phyloP scores from a whole-genome alignment of 1,140 invertebrate genomes.

The Zophobas morio region DNA sequence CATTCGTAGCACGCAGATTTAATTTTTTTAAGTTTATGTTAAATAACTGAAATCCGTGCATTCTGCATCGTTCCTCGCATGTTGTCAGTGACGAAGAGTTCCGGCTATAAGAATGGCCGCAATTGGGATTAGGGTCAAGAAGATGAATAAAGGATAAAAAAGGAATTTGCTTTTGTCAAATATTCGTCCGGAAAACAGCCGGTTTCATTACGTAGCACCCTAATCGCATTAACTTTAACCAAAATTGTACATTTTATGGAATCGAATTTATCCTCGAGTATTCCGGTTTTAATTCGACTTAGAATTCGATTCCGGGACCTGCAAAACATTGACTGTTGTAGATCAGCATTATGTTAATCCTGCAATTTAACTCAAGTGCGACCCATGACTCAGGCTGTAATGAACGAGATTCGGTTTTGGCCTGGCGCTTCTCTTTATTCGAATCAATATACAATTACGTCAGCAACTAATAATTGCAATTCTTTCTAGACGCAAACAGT shows the following conservation, averaged over 20 bases:
- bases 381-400: slow-evolving; percentile 53
- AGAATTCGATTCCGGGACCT: neutral
- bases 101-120: slow-evolving; percentile 14
- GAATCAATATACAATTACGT: slow-evolving; percentile 41
- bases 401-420: slow-evolving; percentile 50
- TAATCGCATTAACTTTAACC: slow-evolving; percentile 30
- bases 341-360: slow-evolving; percentile 58
- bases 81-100: slow-evolving; percentile 32
- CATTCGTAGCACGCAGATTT: neutral
- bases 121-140: slow-evolving; percentile 29
- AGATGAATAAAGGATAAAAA: slow-evolving; percentile 39
- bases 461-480: slow-evolving; percentile 41
- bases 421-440: slow-evolving; percentile 24
- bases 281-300: neutral
- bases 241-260: slow-evolving; percentile 39
- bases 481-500: slow-evolving; percentile 15
- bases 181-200: slow-evolving; percentile 28
- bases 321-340: slow-evolving; percentile 44
- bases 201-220: slow-evolving; percentile 16
- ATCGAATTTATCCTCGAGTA: slow-evolving; percentile 15
- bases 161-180: slow-evolving; percentile 37
- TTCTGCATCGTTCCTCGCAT: slow-evolving; percentile 10
- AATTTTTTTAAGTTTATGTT: neutral
- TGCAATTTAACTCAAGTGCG: slow-evolving; percentile 53
- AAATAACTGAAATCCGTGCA: slow-evolving; percentile 1